Evolutionary conservation across 2,888 invertebrate genomes (phyloP).

Genomic region (Athalia cordata): DNA sequence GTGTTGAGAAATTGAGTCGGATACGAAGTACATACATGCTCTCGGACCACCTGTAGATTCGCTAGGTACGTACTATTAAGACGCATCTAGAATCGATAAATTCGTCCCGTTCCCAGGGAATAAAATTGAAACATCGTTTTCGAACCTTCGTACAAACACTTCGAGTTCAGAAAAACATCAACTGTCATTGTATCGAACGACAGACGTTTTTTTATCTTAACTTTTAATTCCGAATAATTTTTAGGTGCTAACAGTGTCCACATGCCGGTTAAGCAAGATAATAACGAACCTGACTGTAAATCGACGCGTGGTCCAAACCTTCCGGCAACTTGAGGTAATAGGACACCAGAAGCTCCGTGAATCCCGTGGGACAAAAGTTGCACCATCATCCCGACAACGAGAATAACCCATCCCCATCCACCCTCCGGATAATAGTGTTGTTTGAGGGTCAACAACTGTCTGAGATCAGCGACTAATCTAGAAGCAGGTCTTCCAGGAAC

Average conservation of each 20-base stretch:
- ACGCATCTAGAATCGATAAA: background rate
- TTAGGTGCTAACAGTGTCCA: background rate
- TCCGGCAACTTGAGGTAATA: slow-evolving; percentile 77
- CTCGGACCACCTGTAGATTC: slow-evolving; percentile 36
- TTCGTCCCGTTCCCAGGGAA: no score
- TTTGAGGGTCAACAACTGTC: slow-evolving; percentile 80
- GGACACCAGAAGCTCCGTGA: slow-evolving; percentile 80
- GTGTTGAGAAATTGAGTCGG: background rate
- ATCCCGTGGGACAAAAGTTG: slow-evolving; percentile 86
- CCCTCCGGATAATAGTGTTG: slow-evolving; percentile 92
- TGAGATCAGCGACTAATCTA: slow-evolving; percentile 76
- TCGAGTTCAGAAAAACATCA: no score
- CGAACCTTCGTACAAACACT: no score
- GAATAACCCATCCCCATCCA: slow-evolving; percentile 91
- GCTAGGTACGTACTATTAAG: slow-evolving; percentile 7
- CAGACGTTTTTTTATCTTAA: no score
- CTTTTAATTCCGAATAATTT: background rate
- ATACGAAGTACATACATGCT: background rate
- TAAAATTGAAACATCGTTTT: background rate
- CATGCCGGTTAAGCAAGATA: no score
- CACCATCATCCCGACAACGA: slow-evolving; percentile 82
- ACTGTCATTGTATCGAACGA: no score
- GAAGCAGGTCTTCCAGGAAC: slow-evolving; percentile 76
- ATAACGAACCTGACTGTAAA: slow-evolving; percentile 80
- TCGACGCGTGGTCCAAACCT: slow-evolving; percentile 79